Conservation (phyloP, 2,113 vertebrate genomes). For the Chaetops frenatus region DNA sequence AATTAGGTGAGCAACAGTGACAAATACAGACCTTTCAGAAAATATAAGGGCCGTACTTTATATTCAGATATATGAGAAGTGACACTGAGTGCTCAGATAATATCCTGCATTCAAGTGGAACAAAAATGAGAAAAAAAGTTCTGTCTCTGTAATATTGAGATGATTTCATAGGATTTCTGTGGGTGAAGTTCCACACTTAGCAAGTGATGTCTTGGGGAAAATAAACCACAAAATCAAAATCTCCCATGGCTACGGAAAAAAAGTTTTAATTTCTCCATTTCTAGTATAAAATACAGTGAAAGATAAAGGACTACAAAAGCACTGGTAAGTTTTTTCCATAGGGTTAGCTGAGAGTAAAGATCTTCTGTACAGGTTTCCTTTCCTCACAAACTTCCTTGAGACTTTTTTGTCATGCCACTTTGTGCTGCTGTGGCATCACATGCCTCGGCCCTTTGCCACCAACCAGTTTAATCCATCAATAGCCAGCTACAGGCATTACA, state of each 20-base stretch:
- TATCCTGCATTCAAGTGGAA: not conserved
- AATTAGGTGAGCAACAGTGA: not conserved
- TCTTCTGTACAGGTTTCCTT: not conserved
- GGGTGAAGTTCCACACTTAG: not conserved
- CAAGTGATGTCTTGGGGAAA: not conserved
- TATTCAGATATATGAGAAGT: not conserved
- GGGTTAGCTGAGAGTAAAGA: not conserved
- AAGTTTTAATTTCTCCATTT: not conserved
- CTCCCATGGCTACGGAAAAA: not conserved
- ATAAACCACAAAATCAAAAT: not conserved
- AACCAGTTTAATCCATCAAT: not conserved
- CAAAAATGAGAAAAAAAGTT: not conserved
- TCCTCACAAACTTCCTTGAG: not conserved
- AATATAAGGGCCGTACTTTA: not conserved
- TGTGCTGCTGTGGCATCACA: not conserved
- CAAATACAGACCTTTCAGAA: not conserved
- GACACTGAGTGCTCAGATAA: not conserved
- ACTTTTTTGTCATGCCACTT: not conserved
- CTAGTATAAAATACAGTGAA: not conserved
- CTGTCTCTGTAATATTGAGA: not conserved
- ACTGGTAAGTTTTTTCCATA: not conserved
- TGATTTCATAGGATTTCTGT: not conserved
- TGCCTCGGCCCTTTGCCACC: not conserved
- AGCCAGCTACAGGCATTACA: not conserved
- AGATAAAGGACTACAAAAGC: not conserved